Base-by-base conservation (phyloP, 1,140 invertebrate species). In the Aporrectodea caliginosa region DNA sequence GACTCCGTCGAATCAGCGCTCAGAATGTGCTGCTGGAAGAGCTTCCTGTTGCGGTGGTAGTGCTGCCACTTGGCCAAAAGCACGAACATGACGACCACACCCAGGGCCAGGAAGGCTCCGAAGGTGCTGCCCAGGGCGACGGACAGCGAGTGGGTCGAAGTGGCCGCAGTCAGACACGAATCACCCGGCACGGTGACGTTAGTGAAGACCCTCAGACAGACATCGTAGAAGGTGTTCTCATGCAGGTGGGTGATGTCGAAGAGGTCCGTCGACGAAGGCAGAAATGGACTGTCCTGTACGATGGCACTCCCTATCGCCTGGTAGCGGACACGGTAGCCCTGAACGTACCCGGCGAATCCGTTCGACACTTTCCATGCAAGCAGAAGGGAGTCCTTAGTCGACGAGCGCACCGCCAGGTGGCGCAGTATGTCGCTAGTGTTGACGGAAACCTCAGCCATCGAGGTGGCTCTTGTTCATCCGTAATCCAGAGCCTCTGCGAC, bases 41-140 rank as follows among this genome's bases (percentile, higher is more conserved):
- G 35, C 43, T 35, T 35, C 29, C 43, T 35, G 29, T 76, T 76
- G 12, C 33, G 75, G 35, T 35, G 34, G 32, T 43, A 35, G 80
- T 81, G 80, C 72, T 81, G 76, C 80, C 80, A 81, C 76, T 81
- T 81, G 22, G 80, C 80, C n/a, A 81, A 30, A 30, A 81, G 73
- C 16, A 81, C 80, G 72, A 81, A 81, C 22, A 81, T 43, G 32
- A 81, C 80, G 31, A 81, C 77, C 70, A 81, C 74, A 27, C 80
- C 80, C 27, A 81, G 69, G 0, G 80, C 80, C 30, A 81, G 80
- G 76, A 81, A 81, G 14, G 80, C 80, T 14, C 80, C 80, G 6
- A 81, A 78, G 31, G 80, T 78, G 70, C 76, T 78, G 33, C 80
- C 80, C 0, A 81, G 75, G 2, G 80, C 80, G 16, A 81, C 76